phyloP scores from a whole-genome alignment of 2,113 vertebrate species.

The Macquaria australasica region DNA sequence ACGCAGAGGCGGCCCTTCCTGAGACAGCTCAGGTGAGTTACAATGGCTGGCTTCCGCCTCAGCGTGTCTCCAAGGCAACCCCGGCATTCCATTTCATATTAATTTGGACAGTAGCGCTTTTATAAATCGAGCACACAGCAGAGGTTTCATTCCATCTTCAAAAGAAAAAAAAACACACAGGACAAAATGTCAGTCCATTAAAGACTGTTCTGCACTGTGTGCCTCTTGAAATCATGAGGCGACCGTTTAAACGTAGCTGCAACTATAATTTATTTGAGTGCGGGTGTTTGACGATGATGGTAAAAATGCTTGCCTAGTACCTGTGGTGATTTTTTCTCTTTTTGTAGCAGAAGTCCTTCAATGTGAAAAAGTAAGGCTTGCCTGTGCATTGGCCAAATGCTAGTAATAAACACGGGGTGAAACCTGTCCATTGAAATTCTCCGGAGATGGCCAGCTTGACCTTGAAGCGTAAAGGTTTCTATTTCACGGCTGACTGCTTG shows the following conservation, averaged over 20 bases:
- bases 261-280: constrained; percentile 11
- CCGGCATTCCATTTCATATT: constrained; percentile 68
- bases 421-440: constrained; percentile 38
- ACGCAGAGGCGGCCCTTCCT: constrained; percentile 41
- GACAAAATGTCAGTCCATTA: constrained; percentile 52
- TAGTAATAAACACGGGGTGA: background rate
- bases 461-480: constrained; percentile 37
- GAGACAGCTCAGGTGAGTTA: constrained; percentile 52
- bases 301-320: background rate
- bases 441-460: constrained; percentile 28
- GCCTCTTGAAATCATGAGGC: constrained; percentile 34
- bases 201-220: constrained; percentile 11
- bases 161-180: constrained; percentile 14
- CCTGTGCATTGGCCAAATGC: background rate
- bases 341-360: background rate
- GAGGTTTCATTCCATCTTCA: constrained; percentile 54
- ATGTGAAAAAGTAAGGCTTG: background rate
- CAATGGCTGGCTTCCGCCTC: constrained; percentile 41
- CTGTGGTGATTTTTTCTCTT: background rate
- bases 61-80: constrained; percentile 74
- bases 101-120: constrained; percentile 66
- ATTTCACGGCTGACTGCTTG: constrained; percentile 58
- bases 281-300: constrained; percentile 27
- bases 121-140: constrained; percentile 54
- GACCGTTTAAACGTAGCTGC: constrained; percentile 16